phyloP scores from a whole-genome alignment of 2,113 vertebrate species.

The Psittacula cyanocephala region DNA sequence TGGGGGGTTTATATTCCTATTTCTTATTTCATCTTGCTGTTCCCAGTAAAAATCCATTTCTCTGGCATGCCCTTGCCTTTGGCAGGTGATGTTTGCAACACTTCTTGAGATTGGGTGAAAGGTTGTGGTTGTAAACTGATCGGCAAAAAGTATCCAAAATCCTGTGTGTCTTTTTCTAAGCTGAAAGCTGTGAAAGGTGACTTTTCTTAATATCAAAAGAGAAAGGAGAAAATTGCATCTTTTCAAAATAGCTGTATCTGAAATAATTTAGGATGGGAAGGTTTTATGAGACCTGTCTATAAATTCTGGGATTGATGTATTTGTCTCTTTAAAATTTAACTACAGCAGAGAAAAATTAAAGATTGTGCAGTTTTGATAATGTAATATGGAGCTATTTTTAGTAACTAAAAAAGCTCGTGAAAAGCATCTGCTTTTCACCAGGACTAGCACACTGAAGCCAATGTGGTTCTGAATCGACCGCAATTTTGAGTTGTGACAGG shows the following conservation, averaged over 20 bases:
- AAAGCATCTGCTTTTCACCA: not conserved
- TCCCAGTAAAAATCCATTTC: not conserved
- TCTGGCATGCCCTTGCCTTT: not conserved
- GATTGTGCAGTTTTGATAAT: not conserved
- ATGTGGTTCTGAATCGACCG: not conserved
- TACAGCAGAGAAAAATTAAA: not conserved
- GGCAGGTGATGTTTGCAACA: not conserved
- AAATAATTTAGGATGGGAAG: not conserved
- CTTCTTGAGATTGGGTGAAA: not conserved
- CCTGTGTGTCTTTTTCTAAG: not conserved
- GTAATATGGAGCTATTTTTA: not conserved
- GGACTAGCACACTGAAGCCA: not conserved
- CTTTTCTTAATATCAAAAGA: not conserved
- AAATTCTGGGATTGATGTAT: not conserved
- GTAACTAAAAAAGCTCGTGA: not conserved
- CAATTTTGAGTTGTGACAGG: not conserved
- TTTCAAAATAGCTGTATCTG: not conserved
- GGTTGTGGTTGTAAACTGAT: not conserved
- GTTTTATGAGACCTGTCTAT: not conserved
- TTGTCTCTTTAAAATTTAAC: conserved; percentile 1
- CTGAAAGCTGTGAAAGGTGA: not conserved
- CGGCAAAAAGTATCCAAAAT: not conserved
- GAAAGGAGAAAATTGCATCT: not conserved
- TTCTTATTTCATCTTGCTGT: not conserved
- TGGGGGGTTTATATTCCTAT: not conserved